Percentiles rank a stretch among this genome's conserved stretches.
phyloP scores from a whole-genome alignment of 2,113 vertebrate species.

The human (Homo sapiens) region GRCh38 chr17:77253501-77254000 shows the following conservation, averaged over 20 bases:
- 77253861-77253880: background rate
- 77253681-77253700: background rate
- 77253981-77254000: background rate
- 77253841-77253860: background rate
- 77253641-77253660: background rate
- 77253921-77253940: background rate
- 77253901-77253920: fast-evolving
- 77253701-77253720: background rate
- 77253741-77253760: background rate
- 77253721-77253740: too few relatives aligned
- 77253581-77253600: too few relatives aligned
- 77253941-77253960: background rate
- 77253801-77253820: background rate
- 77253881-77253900: background rate
- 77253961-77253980: background rate
- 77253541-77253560: too few relatives aligned
- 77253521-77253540: too few relatives aligned
- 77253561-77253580: too few relatives aligned
- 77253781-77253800: background rate
- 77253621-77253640: background rate
- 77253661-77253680: background rate
- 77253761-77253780: too few relatives aligned
- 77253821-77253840: background rate
- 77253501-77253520: too few relatives aligned
- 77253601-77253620: too few relatives aligned